A percentile compares a stretch with the other conserved stretches of the same genome.
Evolutionary conservation across 2,888 invertebrate species (phyloP).

Genomic region (Callyntrura guangdongensis): DNA sequence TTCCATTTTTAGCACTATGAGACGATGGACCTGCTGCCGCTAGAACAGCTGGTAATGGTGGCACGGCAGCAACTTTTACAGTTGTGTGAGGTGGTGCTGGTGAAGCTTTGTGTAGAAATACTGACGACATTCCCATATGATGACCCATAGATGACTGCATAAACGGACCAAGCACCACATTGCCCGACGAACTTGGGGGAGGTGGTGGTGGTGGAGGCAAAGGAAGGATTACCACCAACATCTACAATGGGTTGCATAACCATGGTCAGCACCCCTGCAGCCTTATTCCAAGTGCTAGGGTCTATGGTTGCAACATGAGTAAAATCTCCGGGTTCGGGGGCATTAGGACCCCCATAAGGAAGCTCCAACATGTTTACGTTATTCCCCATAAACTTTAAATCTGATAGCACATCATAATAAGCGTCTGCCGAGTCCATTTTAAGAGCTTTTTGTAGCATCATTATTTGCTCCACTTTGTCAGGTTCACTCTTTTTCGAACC

Average conservation of each 20-base stretch:
- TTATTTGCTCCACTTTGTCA: slow-evolving; percentile 84
- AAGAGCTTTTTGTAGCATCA: slow-evolving; percentile 84
- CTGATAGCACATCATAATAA: slow-evolving; percentile 81
- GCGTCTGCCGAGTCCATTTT: slow-evolving; percentile 83
- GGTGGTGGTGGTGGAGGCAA: slow-evolving; percentile 67
- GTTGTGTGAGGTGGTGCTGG: slow-evolving; percentile 17
- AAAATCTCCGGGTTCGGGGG: slow-evolving; percentile 49
- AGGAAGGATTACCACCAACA: slow-evolving; percentile 47
- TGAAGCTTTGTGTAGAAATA: slow-evolving; percentile 42
- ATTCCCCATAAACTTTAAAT: slow-evolving; percentile 83
- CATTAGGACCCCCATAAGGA: slow-evolving; percentile 44
- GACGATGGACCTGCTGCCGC: background rate
- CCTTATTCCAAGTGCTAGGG: slow-evolving; percentile 79
- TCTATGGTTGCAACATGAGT: slow-evolving; percentile 70
- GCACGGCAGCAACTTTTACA: slow-evolving; percentile 25
- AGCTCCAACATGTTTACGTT: slow-evolving; percentile 74
- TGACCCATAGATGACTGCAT: slow-evolving; percentile 30
- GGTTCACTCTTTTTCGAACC: slow-evolving; percentile 84
- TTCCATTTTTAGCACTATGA: background rate
- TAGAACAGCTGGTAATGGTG: background rate
- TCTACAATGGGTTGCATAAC: slow-evolving; percentile 76
- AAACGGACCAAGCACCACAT: slow-evolving; percentile 22
- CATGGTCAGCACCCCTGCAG: slow-evolving; percentile 80
- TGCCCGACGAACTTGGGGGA: slow-evolving; percentile 63
- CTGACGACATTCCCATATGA: slow-evolving; percentile 66